Percentiles rank a stretch among this genome's conserved stretches.
Evolutionary conservation across 2,888 invertebrate genomes (phyloP).

Genomic region (Tiphia femorata): DNA sequence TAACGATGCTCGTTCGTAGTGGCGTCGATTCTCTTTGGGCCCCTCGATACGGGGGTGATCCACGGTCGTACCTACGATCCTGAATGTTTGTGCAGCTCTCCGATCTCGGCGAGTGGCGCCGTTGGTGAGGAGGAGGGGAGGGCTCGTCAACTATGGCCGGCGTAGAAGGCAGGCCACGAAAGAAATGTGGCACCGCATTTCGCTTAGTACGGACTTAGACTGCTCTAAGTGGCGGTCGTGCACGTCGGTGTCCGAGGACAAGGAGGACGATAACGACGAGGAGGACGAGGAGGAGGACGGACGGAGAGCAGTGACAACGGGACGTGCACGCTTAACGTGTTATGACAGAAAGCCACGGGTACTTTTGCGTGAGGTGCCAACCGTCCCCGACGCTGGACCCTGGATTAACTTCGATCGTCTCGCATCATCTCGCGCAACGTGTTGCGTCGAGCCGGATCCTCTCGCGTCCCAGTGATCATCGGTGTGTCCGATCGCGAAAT

Average conservation of each 20-base stretch:
- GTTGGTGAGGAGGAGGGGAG: slow-evolving; percentile 45
- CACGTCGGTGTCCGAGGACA: slow-evolving; percentile 33
- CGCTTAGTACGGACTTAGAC: slow-evolving; percentile 65
- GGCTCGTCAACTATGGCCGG: slow-evolving; percentile 67
- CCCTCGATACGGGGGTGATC: neutral
- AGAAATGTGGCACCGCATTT: slow-evolving; percentile 64
- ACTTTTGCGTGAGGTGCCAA: too few relatives aligned
- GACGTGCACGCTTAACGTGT: neutral
- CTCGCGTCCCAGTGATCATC: too few relatives aligned
- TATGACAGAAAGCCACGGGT: neutral
- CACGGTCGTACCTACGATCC: slow-evolving; percentile 34
- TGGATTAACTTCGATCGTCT: slow-evolving; percentile 25
- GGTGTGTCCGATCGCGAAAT: neutral
- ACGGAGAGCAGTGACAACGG: neutral
- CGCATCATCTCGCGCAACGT: slow-evolving; percentile 20
- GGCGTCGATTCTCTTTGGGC: slow-evolving; percentile 13
- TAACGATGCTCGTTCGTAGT: too few relatives aligned
- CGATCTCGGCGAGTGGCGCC: slow-evolving; percentile 31
- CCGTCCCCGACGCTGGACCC: slow-evolving; percentile 18
- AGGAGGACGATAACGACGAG: neutral
- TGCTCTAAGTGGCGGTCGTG: slow-evolving; percentile 61
- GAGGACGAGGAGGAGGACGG: neutral
- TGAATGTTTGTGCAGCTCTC: slow-evolving; percentile 54
- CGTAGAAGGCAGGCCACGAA: slow-evolving; percentile 62
- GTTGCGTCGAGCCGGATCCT: too few relatives aligned